These are phyloP conservation scores for Dendronephthya gigantea DNA, from an alignment of 64 coral and sea anemone genomes.

Conservation along the genomic window DNA sequence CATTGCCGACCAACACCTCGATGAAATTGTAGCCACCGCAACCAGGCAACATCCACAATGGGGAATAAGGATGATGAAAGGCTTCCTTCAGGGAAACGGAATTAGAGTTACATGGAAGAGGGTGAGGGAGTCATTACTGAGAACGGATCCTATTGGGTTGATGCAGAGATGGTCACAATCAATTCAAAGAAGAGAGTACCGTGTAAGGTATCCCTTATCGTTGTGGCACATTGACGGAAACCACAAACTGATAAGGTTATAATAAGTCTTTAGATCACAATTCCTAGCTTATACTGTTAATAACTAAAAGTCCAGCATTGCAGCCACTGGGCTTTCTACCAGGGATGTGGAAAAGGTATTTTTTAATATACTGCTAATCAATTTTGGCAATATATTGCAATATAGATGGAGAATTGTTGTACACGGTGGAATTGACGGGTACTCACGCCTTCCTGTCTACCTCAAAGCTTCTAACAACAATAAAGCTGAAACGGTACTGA, in stretches of 20 bases:
- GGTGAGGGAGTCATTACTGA: conserved; percentile 22
- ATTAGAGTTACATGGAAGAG: conserved; percentile 21
- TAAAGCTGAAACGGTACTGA: background rate
- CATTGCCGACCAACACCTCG: background rate
- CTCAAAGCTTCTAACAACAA: background rate
- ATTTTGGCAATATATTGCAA: too few relatives aligned
- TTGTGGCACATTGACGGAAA: conserved; percentile 7
- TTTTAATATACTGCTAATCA: background rate
- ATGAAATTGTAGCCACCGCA: background rate
- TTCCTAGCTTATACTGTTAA: background rate
- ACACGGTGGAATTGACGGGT: background rate
- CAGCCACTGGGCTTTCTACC: background rate
- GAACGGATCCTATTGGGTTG: conserved; percentile 31
- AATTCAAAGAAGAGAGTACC: background rate
- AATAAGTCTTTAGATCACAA: background rate
- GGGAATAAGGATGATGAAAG: conserved; percentile 26
- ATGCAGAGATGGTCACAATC: conserved; percentile 24
- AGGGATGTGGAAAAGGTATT: background rate
- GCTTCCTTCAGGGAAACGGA: conserved; percentile 17
- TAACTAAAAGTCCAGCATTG: background rate
- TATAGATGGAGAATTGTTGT: background rate
- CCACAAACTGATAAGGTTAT: conserved; percentile 1
- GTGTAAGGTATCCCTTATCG: background rate
- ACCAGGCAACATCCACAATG: background rate
- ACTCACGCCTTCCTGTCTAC: background rate